phyloP scores from a whole-genome alignment of 1,140 invertebrate species.

The Telenomus remus region DNA sequence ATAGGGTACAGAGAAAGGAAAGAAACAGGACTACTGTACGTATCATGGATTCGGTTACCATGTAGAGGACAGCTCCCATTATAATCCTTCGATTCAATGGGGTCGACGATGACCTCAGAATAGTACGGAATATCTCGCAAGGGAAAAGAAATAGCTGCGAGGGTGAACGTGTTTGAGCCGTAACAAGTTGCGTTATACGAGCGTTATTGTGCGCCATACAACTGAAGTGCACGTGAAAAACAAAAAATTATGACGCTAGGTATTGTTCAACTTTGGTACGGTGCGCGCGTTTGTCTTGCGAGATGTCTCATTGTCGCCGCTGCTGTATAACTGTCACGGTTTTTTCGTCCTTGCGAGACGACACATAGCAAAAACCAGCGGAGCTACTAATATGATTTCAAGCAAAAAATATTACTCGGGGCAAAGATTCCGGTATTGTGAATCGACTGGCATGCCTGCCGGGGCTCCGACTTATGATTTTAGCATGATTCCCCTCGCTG shows the following conservation, averaged over 20 bases:
- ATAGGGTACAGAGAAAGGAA: not conserved
- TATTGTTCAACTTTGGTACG: constrained; percentile 37
- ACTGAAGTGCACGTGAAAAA: constrained; percentile 19
- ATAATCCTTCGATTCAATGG: constrained; percentile 65
- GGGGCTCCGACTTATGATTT: constrained; percentile 68
- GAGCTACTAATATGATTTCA: constrained; percentile 19
- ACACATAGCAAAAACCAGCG: constrained; percentile 4
- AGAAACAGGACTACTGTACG: constrained; percentile 28
- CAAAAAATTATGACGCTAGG: constrained; percentile 43
- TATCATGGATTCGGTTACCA: constrained; percentile 50
- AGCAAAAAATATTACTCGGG: constrained; percentile 1
- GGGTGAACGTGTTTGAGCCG: constrained; percentile 35
- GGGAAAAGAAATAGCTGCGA: constrained; percentile 57
- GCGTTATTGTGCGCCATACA: constrained; percentile 42
- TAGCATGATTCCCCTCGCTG: constrained; percentile 54
- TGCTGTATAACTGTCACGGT: constrained; percentile 11
- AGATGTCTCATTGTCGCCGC: constrained; percentile 33
- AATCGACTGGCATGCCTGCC: constrained; percentile 61
- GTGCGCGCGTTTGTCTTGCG: constrained; percentile 29
- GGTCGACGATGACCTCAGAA: constrained; percentile 67
- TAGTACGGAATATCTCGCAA: constrained; percentile 52
- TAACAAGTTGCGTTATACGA: constrained; percentile 57
- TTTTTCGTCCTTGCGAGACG: constrained; percentile 7
- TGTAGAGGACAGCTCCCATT: constrained; percentile 65
- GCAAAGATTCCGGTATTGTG: constrained; percentile 59